Evolutionary conservation across 2,797 vertebrate genomes (phyloP).

Genomic region (Momotus momota): DNA sequence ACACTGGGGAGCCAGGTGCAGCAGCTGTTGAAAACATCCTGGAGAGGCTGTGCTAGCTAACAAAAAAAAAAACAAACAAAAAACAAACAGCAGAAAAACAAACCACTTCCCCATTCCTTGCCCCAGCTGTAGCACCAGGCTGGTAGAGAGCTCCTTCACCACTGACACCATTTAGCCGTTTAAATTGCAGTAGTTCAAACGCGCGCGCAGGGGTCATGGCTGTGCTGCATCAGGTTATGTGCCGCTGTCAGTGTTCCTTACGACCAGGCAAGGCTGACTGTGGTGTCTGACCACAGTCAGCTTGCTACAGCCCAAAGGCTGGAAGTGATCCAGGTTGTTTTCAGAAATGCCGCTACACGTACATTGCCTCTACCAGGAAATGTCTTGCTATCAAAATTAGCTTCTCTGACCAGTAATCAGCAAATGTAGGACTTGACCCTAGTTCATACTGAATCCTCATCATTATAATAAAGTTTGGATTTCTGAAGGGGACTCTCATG

Average conservation of each 20-base stretch:
- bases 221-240: not conserved
- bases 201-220: fast-evolving
- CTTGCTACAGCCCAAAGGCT: not conserved
- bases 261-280: too few relatives aligned
- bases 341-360: not conserved
- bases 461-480: not conserved
- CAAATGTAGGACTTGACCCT: not conserved
- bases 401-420: not conserved
- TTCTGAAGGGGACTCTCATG: not conserved
- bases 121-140: not conserved
- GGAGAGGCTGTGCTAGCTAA: not conserved
- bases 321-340: not conserved
- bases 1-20: not conserved
- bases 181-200: not conserved
- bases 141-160: not conserved
- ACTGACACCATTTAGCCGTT: not conserved
- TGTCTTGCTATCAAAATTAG: not conserved
- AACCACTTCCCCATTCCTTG: fast-evolving
- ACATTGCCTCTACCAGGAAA: not conserved
- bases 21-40: not conserved
- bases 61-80: too few relatives aligned
- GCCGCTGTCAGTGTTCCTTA: fast-evolving
- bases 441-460: not conserved
- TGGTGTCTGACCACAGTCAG: not conserved
- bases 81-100: not conserved